Base-by-base conservation (phyloP, 2,888 invertebrate species). In the Callyntrura guangdongensis region DNA sequence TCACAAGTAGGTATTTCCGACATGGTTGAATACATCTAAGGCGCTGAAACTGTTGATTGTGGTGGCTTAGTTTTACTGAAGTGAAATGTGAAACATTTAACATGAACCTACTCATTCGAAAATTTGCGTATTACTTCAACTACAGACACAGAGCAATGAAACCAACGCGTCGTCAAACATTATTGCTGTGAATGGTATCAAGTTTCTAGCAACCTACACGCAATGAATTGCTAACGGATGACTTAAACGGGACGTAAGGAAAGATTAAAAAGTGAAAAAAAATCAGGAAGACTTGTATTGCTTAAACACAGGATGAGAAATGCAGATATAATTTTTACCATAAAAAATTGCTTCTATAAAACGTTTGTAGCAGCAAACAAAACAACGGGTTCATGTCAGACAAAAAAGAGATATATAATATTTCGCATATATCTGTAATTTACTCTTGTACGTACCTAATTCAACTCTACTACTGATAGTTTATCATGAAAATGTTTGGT, bases 301-400 rank as follows among this genome's bases (percentile, higher is more conserved):
- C 45, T 72, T 72, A 27, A 27, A 72, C 17, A 2, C 36, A 82
- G 82, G 82, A 82, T 61, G 82, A 45, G 36, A 79, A 47, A 82
- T n/a, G 36, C 25, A 82, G 82, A 61, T 82, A 82, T 61, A 17
- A 17, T 45, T 2, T 59, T 59, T 17, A 22, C 36, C 82, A 61
- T 61, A 82, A 82, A 82, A 45, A 27, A n/a, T 69, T 49, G 0
- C 14, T 81, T 11, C 64, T 47, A 64, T 64, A 67, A 17, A 64
- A 56, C 17, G 17, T 5, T 36, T 36, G 3, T 36, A 36, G 17
- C 20, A 47, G 25, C 14, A 22, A 12, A 8, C 14, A 49, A 47
- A 56, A 12, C 53, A 84, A 84, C 49, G 69, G 82, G 69, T 84
- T 84, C 84, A 84, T 67, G 69, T 69, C 84, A 84, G 61, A 22